Conservation (phyloP, 2,797 vertebrate genomes). For the Benthosema pterotum region DNA sequence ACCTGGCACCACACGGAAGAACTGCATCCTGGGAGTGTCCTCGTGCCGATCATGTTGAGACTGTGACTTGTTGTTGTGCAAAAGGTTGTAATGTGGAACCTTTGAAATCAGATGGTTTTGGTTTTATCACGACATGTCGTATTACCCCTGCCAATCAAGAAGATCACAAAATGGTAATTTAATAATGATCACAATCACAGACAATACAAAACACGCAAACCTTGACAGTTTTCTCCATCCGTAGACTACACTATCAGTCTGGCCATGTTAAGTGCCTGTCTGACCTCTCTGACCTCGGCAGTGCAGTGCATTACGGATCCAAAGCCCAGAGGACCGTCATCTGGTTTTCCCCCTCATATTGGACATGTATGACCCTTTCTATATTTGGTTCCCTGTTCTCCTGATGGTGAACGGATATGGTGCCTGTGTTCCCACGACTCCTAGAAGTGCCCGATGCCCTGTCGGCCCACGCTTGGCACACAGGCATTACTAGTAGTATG, state of each 20-base stretch:
- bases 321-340: conserved; percentile 63
- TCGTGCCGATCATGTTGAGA: conserved; percentile 34
- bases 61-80: no score
- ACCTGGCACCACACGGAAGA: conserved; percentile 38
- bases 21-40: conserved; percentile 47
- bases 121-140: conserved; percentile 9
- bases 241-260: conserved; percentile 23
- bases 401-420: conserved; percentile 84
- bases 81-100: not conserved
- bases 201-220: no score
- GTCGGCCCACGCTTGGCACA: conserved; percentile 71
- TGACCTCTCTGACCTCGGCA: conserved; percentile 39
- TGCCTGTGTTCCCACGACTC: conserved; percentile 88
- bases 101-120: not conserved
- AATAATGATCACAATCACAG: not conserved
- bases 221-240: conserved; percentile 1
- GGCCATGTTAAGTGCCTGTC: conserved; percentile 36
- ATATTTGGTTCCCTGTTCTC: conserved; percentile 88
- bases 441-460: conserved; percentile 66
- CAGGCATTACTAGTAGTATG: conserved; percentile 73
- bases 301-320: conserved; percentile 36
- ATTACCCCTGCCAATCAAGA: not conserved
- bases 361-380: conserved; percentile 75
- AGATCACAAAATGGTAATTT: conserved; percentile 4
- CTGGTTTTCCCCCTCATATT: conserved; percentile 72